Base-by-base conservation (phyloP, 2,888 invertebrate species). In the Ectemnius continuus region DNA sequence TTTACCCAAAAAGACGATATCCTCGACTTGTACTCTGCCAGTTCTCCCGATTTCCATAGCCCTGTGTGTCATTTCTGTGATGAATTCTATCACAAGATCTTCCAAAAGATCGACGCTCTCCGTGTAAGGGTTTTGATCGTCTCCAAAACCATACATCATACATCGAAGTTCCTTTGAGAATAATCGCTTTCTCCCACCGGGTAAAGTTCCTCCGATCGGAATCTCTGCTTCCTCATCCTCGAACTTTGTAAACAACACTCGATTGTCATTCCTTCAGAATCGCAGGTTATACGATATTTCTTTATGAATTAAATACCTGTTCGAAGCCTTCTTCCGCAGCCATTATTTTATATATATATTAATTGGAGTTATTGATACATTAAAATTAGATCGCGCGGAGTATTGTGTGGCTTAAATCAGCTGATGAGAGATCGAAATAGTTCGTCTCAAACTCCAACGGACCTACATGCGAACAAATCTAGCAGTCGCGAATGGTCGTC, bases 81-180 rank as follows among this genome's bases (percentile, higher is more conserved):
- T 97, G 91, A 98, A 99, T 92, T 99, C 98, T 82, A 99, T 97
- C 0, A 99, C 99, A 61, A 99, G 92, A 91, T 99, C 99, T 92
- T 99, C 99, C 62, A 99, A 92, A 61, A 99, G 93, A 90, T 99
- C 99, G 0, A 99, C 98, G 89, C 98, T 98, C 92, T 99, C 99
- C 1, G 99, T 99, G 88, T 98, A 99, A 0, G 99, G 99, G 92
- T 99, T 99, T 91, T 98, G 98, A 90, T 99, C 99, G 91, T 99
- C 99, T 4, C 99, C 99, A 93, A 99, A 99, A 0, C 99, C 99
- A 91, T 98, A 99, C 98, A 99, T 98, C 99, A 99, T 99, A 85
- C 98, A 97, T 45, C 98, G 93, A 57, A 99, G 91, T 91, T 98
- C 98, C 91, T 98, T 98, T 72, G 97, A 97, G 84, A 98, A 98